Percentiles rank a stretch among this genome's conserved stretches.
Evolutionary conservation across 2,888 invertebrate species (phyloP).

Genomic region (Falcaria lacertinaria): DNA sequence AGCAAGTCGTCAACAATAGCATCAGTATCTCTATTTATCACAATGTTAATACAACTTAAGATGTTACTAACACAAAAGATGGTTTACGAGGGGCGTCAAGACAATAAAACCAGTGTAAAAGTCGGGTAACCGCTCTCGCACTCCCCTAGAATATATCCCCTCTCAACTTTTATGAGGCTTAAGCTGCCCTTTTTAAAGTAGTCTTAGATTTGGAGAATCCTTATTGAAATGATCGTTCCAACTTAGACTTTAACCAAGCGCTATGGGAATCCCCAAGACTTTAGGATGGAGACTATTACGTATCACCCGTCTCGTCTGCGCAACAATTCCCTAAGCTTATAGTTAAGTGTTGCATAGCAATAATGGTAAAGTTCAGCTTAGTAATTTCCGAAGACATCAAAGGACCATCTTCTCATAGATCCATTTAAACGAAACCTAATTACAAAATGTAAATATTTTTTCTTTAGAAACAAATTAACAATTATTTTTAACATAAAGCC

Average conservation of each 20-base stretch:
- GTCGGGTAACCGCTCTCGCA: slow-evolving; percentile 63
- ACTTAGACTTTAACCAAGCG: slow-evolving; percentile 28
- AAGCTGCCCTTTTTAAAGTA: slow-evolving; percentile 61
- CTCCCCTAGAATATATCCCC: slow-evolving; percentile 53
- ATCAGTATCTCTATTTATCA: slow-evolving; percentile 59
- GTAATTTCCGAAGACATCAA: too few relatives aligned
- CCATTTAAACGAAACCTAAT: too few relatives aligned
- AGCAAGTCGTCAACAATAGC: slow-evolving; percentile 28
- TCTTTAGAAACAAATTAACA: too few relatives aligned
- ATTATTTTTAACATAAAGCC: too few relatives aligned
- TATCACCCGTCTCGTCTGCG: background rate
- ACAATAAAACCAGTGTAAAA: slow-evolving; percentile 76
- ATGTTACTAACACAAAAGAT: slow-evolving; percentile 66
- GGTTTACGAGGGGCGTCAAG: slow-evolving; percentile 61
- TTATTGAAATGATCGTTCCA: slow-evolving; percentile 1
- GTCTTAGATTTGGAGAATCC: slow-evolving; percentile 12
- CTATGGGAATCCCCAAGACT: background rate
- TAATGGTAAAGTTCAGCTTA: too few relatives aligned
- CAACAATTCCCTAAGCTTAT: too few relatives aligned
- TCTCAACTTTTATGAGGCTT: slow-evolving; percentile 63
- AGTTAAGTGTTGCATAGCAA: too few relatives aligned
- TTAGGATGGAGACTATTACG: too few relatives aligned
- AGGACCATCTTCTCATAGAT: too few relatives aligned
- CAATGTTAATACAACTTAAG: slow-evolving; percentile 68
- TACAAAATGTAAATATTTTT: too few relatives aligned